phyloP scores from a whole-genome alignment of 2,888 invertebrate species.

The Leptopilina syphax region DNA sequence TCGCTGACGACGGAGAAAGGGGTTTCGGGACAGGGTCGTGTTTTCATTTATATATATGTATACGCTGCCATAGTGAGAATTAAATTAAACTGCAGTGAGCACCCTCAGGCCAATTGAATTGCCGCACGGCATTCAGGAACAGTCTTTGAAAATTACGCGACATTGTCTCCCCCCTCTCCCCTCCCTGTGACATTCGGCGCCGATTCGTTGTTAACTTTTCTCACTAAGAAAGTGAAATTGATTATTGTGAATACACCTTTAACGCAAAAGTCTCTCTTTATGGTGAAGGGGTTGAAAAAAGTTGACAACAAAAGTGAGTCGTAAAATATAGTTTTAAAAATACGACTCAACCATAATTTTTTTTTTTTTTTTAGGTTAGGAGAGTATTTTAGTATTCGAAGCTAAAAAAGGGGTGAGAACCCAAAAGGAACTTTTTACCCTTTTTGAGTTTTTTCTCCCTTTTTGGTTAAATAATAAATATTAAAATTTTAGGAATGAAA shows the following conservation, averaged over 20 bases:
- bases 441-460: too few species aligned
- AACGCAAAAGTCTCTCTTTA: too few species aligned
- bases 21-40: slow-evolving; percentile 6
- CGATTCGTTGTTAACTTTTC: too few species aligned
- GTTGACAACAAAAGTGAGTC: neutral
- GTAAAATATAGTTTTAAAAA: too few species aligned
- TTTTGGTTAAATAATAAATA: too few species aligned
- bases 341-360: neutral
- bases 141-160: slow-evolving; percentile 41
- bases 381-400: neutral
- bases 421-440: too few species aligned
- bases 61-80: slow-evolving; percentile 19
- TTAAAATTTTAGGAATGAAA: too few species aligned
- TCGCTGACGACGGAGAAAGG: slow-evolving; percentile 11
- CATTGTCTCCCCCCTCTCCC: slow-evolving; percentile 10
- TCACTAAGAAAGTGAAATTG: slow-evolving; percentile 17
- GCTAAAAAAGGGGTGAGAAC: too few species aligned
- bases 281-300: neutral
- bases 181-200: too few species aligned
- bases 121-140: slow-evolving; percentile 16
- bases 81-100: slow-evolving; percentile 40
- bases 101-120: slow-evolving; percentile 38
- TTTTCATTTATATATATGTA: slow-evolving; percentile 29
- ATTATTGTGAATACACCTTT: slow-evolving; percentile 4
- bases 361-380: neutral